Evolutionary conservation across 2,113 vertebrate species (phyloP).

Genomic region (Chionomys nivalis): DNA sequence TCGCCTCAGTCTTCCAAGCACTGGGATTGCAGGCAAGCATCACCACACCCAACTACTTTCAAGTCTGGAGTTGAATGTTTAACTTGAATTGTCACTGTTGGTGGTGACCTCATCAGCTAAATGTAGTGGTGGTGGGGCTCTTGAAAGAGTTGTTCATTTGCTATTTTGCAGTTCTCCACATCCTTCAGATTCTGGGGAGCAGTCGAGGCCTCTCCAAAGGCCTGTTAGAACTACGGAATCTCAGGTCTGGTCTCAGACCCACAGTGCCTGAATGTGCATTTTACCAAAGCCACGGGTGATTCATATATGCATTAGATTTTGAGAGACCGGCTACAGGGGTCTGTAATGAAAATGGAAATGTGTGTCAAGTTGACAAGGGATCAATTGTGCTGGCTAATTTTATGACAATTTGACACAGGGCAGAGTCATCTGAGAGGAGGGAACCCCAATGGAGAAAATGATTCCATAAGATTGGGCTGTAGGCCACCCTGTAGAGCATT

Average conservation of each 20-base stretch:
- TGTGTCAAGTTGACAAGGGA: background rate
- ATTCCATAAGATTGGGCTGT: background rate
- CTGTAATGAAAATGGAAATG: background rate
- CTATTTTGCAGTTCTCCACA: background rate
- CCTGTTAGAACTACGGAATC: background rate
- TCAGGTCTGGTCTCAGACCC: background rate
- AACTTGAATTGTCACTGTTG: background rate
- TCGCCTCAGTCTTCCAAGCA: background rate
- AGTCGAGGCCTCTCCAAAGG: background rate
- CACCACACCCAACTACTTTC: background rate
- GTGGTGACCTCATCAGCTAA: slow-evolving; percentile 7
- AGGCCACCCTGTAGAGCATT: background rate
- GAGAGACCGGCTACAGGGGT: background rate
- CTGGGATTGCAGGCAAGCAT: background rate
- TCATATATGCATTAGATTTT: background rate
- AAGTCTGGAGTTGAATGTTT: background rate
- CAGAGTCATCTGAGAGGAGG: background rate
- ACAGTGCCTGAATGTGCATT: background rate
- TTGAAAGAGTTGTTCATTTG: background rate
- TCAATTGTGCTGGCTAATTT: background rate
- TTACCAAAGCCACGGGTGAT: background rate
- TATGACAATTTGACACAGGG: background rate
- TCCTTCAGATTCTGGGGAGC: background rate
- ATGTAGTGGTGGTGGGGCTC: background rate
- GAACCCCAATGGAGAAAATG: background rate